Conservation (phyloP, 64 coral and sea anemone species). For the Montipora capricornis region DNA sequence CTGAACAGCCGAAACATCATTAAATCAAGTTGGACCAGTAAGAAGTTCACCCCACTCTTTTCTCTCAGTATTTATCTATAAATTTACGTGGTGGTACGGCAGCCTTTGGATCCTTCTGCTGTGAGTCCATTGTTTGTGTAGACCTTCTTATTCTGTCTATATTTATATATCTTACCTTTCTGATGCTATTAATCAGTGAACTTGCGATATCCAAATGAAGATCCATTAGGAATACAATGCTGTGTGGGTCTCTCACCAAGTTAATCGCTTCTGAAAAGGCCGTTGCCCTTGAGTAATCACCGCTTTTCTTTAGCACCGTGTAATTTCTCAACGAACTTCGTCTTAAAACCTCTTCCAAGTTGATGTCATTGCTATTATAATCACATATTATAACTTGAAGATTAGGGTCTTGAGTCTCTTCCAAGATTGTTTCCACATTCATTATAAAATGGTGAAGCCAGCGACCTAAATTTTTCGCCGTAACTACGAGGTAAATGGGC, state of each 20-base stretch:
- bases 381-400: conserved; percentile 84
- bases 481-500: conserved; percentile 82
- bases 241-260: conserved; percentile 60
- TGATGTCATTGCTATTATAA: conserved; percentile 79
- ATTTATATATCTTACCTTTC: conserved; percentile 57
- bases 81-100: no score
- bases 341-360: conserved; percentile 70
- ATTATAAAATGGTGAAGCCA: conserved; percentile 92
- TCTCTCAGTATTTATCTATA: no score
- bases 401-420: conserved; percentile 65
- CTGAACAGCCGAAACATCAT: no score
- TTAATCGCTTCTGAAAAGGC: conserved; percentile 73
- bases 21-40: no score
- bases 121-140: no score
- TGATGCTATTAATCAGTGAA: conserved; percentile 61
- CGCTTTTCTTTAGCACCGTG: conserved; percentile 28
- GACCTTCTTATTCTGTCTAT: no score
- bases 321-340: conserved; percentile 52
- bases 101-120: no score
- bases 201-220: conserved; percentile 75
- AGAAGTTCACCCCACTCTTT: no score
- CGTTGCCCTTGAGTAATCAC: conserved; percentile 50
- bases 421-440: conserved; percentile 51
- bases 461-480: conserved; percentile 80
- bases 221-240: conserved; percentile 67